A percentile compares a stretch with the other conserved stretches of the same genome.
Evolutionary conservation across 2,113 vertebrate genomes (phyloP).

Genomic region (Halichoeres trimaculatus): DNA sequence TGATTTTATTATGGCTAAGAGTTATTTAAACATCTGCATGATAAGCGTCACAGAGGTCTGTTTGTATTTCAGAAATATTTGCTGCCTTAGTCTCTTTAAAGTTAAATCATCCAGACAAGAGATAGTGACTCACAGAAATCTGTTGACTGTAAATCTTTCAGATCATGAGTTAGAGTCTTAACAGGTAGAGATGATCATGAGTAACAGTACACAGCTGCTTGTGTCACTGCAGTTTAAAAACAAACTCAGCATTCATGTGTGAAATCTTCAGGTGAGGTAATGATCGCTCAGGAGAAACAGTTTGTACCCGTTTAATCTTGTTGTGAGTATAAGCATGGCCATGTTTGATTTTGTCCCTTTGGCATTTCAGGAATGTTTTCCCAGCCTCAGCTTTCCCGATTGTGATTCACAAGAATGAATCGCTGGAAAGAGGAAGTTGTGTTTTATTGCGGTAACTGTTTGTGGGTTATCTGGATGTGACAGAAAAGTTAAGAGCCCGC

Average conservation of each 20-base stretch:
- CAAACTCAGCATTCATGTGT: background rate
- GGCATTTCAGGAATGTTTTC: constrained; percentile 60
- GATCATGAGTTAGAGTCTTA: no score
- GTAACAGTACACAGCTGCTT: background rate
- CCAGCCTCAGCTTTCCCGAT: background rate
- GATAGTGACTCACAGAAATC: no score
- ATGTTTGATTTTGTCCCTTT: constrained; percentile 27
- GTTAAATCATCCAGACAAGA: no score
- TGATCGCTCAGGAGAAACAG: background rate
- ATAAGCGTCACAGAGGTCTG: no score
- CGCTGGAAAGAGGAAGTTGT: constrained; percentile 4
- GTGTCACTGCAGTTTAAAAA: background rate
- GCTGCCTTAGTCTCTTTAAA: no score
- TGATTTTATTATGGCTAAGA: no score
- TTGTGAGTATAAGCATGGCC: constrained; percentile 5
- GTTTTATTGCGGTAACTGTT: background rate
- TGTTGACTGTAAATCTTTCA: no score
- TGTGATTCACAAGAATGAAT: constrained; percentile 7
- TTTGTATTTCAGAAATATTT: no score
- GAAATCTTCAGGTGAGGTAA: background rate
- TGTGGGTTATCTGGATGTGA: background rate
- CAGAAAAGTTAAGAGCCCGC: background rate
- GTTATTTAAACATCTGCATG: no score
- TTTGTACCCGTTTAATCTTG: constrained; percentile 5
- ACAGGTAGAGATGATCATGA: no score